These are phyloP conservation scores for Zele albiditarsus DNA, from an alignment of 2,888 invertebrate species.

Conservation along the genomic window DNA sequence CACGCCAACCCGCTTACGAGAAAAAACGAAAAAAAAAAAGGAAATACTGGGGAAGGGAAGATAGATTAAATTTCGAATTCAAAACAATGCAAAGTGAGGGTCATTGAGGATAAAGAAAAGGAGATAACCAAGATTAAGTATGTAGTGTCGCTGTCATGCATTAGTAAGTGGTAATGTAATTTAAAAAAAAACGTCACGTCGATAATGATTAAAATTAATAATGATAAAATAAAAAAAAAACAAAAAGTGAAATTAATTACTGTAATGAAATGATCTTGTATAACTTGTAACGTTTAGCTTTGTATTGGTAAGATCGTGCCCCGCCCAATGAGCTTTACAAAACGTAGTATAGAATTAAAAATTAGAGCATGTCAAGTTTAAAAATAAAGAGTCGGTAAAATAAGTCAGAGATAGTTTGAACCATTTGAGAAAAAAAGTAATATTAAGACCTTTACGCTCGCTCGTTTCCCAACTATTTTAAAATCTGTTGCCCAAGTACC, in stretches of 20 bases:
- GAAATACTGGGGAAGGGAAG: background rate
- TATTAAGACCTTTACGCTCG: conserved; percentile 65
- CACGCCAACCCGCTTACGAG: conserved; percentile 10
- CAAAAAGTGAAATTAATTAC: conserved; percentile 65
- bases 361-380: conserved; percentile 21
- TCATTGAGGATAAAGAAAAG: conserved; percentile 49
- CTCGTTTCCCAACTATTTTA: conserved; percentile 53
- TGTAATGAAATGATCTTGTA: conserved; percentile 70
- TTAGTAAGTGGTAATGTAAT: conserved; percentile 68
- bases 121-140: conserved; percentile 4
- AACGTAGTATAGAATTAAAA: conserved; percentile 52
- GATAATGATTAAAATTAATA: conserved; percentile 61
- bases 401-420: conserved; percentile 20
- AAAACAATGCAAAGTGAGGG: conserved; percentile 16
- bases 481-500: conserved; percentile 54
- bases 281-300: conserved; percentile 72
- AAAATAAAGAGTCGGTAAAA: conserved; percentile 33
- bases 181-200: conserved; percentile 58
- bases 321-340: conserved; percentile 58
- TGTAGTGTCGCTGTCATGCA: conserved; percentile 59
- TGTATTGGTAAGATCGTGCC: conserved; percentile 71
- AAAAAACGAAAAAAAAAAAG: background rate
- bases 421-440: conserved; percentile 37
- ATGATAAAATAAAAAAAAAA: conserved; percentile 57
- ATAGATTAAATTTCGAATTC: background rate